Evolutionary conservation across 2,113 vertebrate genomes (phyloP).

Genomic region (Carassius carassius): DNA sequence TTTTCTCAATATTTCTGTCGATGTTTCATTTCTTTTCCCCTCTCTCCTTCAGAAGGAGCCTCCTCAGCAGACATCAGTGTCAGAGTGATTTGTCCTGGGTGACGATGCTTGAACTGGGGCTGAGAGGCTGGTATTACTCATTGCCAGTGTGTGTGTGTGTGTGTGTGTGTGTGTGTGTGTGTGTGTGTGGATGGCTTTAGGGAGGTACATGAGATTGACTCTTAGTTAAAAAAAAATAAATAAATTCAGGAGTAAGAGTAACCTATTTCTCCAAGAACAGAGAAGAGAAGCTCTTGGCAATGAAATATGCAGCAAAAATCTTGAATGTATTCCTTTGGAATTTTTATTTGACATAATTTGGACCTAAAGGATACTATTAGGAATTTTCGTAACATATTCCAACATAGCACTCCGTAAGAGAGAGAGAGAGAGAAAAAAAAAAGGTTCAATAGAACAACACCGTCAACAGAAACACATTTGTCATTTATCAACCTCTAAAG

Average conservation of each 20-base stretch:
- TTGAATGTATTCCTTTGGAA: neutral
- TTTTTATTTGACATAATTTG: neutral
- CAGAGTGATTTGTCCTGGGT: conserved; percentile 39
- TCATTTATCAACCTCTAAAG: neutral
- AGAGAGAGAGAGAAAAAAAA: neutral
- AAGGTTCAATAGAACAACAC: neutral
- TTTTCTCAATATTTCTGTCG: neutral
- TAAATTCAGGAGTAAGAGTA: neutral
- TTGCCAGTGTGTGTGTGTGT: neutral
- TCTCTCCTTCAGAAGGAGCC: conserved; percentile 21
- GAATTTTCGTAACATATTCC: neutral
- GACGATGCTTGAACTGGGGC: conserved; percentile 37
- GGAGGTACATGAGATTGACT: conserved; percentile 5
- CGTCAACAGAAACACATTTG: neutral
- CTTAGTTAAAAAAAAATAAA: neutral
- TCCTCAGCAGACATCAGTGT: conserved; percentile 48
- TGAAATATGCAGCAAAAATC: too few species aligned
- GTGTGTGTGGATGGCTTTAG: neutral
- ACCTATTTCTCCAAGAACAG: neutral
- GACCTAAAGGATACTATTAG: neutral
- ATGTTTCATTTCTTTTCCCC: conserved; percentile 20
- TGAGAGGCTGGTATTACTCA: conserved; percentile 39
- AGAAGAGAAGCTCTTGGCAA: neutral
- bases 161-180: neutral
- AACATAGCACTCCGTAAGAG: neutral